A percentile compares a stretch with the other conserved stretches of the same genome.
Evolutionary conservation across 2,888 invertebrate species (phyloP).

Genomic region (Ormyrus labotus): DNA sequence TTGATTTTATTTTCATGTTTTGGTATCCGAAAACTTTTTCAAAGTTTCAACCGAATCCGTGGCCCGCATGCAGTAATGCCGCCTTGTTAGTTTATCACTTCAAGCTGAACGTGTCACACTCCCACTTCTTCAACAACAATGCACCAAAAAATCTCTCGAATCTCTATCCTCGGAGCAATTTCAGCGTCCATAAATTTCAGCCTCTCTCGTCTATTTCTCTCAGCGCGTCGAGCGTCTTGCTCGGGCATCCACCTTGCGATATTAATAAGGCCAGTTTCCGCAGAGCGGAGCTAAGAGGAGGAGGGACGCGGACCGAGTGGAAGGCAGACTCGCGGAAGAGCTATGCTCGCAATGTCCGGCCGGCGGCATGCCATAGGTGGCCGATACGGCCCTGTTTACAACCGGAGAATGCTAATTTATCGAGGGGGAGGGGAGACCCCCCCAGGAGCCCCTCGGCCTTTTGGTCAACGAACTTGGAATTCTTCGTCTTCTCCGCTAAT

Average conservation of each 20-base stretch:
- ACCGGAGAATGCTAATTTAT: constrained; percentile 75
- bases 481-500: constrained; percentile 34
- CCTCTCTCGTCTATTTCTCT: neutral
- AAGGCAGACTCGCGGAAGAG: constrained; percentile 69
- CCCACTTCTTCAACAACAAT: too few species aligned
- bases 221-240: neutral
- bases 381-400: constrained; percentile 69
- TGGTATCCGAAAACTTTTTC: too few species aligned
- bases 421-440: neutral
- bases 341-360: constrained; percentile 75
- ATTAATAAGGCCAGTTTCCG: constrained; percentile 75
- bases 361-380: constrained; percentile 72
- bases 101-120: too few species aligned
- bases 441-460: neutral
- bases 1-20: too few species aligned
- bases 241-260: constrained; percentile 70
- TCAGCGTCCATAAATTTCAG: too few species aligned
- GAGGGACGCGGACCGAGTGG: constrained; percentile 58
- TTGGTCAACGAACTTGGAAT: constrained; percentile 53
- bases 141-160: too few species aligned
- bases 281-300: constrained; percentile 22
- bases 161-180: too few species aligned
- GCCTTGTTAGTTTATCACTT: too few species aligned
- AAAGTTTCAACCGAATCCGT: too few species aligned
- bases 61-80: too few species aligned